A percentile compares a stretch with the other conserved stretches of the same genome.
These are phyloP conservation scores for Petaurus breviceps DNA, from an alignment of 2,113 vertebrate genomes.

Conservation along the genomic window DNA sequence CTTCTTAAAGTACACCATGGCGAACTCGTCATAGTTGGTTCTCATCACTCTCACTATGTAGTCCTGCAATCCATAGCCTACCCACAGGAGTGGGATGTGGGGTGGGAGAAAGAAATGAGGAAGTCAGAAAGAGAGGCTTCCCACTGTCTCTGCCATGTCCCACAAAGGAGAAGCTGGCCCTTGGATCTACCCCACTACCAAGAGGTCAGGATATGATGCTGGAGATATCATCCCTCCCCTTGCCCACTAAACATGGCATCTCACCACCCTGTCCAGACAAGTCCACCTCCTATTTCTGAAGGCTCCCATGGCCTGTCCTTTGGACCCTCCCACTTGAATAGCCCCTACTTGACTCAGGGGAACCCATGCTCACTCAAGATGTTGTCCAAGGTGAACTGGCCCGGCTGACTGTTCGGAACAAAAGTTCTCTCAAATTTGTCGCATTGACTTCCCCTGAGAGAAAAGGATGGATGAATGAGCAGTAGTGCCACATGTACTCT, in stretches of 20 bases:
- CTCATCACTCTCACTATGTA: conserved; percentile 85
- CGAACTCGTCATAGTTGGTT: conserved; percentile 84
- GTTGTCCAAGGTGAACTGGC: conserved; percentile 75
- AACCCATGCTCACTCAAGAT: not conserved
- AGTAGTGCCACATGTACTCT: not conserved
- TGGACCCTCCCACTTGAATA: not conserved
- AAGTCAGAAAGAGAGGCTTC: not conserved
- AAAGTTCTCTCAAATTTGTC: conserved; percentile 84
- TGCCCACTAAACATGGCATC: not conserved
- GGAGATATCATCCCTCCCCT: not conserved
- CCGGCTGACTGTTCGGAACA: conserved; percentile 82
- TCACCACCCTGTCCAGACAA: not conserved
- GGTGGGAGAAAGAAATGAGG: not conserved
- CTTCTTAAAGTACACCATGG: conserved; percentile 86
- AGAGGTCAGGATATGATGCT: not conserved
- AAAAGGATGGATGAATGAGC: not conserved
- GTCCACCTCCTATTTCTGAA: not conserved
- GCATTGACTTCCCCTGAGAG: conserved; percentile 52
- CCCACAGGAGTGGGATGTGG: not conserved
- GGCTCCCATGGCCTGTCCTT: not conserved
- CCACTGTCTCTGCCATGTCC: not conserved
- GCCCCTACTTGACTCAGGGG: not conserved
- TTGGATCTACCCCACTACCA: not conserved
- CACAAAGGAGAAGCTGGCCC: not conserved
- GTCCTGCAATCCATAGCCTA: conserved; percentile 79